Base-by-base conservation (phyloP, 53 echinoderm and acorn worm genomes). In the Paelopatides confundens region DNA sequence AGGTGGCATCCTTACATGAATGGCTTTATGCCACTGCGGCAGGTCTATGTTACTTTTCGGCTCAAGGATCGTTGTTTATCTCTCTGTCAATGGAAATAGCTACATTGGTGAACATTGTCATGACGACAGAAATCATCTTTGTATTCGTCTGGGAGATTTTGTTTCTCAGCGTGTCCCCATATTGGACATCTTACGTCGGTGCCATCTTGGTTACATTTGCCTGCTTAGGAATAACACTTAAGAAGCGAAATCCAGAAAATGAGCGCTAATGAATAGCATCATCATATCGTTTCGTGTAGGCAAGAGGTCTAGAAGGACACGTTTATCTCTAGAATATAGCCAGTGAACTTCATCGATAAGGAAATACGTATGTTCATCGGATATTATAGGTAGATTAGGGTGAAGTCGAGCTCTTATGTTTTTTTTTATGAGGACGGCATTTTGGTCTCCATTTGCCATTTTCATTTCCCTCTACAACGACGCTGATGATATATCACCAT, bases 171-270 rank as follows among this genome's bases (percentile, higher is more conserved):
- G 51, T 79, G 33, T 12, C 51, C 5, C 79, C 79, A 29, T 48
- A 11, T 17, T 79, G 79, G 79, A 79, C 49, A 48, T 79, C 79
- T 13, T 79, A 79, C 54, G 33, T 79, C 17, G 51, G 79, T 10
- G 79, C 79, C 3, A 23, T 32, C 31, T 31, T 79, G 18, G 33
- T 79, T 33, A 53, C 32, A 6, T 26, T 23, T 33, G 49, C 79
- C 4, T 79, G 79, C 33, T 52, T 79, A 27, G 79, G 79, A 15
- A 79, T 79, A 7, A 51, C 31, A n/a, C 32, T 79, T 0, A 27
- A 49, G 50, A 48, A 48, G 15, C n/a, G 21, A 21, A 58, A 2
- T 15, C 21, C 58, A 58, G 58, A 21, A 15, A 58, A 58, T 23
- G 18, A 58, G 6, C 21, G 4, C 58, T 58, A 58, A 23, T 43